Percentiles rank a stretch among this genome's conserved stretches.
phyloP scores from a whole-genome alignment of 2,797 vertebrate species.

The Spinibarbus caldwelli region DNA sequence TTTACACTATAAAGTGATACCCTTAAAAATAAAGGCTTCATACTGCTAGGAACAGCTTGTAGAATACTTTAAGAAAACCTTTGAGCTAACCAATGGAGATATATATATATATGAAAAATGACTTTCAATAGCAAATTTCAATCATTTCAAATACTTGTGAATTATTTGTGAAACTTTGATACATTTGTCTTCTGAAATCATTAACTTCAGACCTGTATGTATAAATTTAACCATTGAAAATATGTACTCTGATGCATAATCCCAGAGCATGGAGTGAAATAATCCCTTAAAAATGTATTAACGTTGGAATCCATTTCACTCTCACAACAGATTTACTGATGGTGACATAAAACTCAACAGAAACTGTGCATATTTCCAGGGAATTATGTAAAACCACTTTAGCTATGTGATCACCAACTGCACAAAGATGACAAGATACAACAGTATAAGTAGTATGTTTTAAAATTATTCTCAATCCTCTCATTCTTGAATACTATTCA shows the following conservation, averaged over 20 bases:
- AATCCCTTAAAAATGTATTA: slow-evolving; percentile 32
- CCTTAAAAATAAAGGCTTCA: neutral
- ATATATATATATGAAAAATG: neutral
- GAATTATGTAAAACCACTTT: slow-evolving; percentile 31
- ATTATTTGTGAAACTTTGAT: neutral
- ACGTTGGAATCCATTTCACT: slow-evolving; percentile 31
- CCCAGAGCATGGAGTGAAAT: slow-evolving; percentile 8
- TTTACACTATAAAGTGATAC: neutral
- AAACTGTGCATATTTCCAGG: neutral
- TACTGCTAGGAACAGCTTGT: too few species aligned
- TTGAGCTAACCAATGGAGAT: neutral
- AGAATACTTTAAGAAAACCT: neutral
- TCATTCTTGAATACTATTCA: slow-evolving; percentile 5
- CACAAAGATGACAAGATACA: slow-evolving; percentile 8
- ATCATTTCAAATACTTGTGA: neutral
- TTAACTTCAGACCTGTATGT: neutral
- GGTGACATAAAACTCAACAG: slow-evolving; percentile 18
- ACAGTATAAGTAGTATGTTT: neutral
- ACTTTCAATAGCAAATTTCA: neutral
- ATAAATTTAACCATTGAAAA: neutral
- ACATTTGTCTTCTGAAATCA: neutral
- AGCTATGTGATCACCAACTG: slow-evolving; percentile 2
- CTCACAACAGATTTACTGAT: slow-evolving; percentile 36
- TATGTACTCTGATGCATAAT: neutral
- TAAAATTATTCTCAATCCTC: slow-evolving; percentile 7